A percentile compares a stretch with the other conserved stretches of the same genome.
These are phyloP conservation scores for Choristoneura fumiferana DNA, from an alignment of 1,140 invertebrate species.

Conservation along the genomic window DNA sequence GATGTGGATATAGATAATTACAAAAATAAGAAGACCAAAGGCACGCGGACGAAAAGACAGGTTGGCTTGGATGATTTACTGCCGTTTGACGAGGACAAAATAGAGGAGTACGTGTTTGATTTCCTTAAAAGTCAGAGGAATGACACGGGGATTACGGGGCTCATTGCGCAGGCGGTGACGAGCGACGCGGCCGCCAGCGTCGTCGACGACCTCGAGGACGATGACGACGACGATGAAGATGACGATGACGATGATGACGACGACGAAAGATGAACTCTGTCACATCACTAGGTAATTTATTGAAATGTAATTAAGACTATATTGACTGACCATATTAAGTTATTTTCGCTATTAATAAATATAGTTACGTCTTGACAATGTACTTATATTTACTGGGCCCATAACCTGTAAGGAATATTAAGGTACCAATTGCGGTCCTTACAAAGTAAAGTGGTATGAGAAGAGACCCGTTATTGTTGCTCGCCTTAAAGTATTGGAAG, in stretches of 20 bases:
- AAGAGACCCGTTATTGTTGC: no score
- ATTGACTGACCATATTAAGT: constrained; percentile 34
- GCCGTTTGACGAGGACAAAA: constrained; percentile 61
- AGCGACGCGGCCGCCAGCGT: constrained; percentile 44
- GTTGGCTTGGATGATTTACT: constrained; percentile 58
- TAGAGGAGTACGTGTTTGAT: constrained; percentile 63
- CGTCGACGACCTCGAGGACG: constrained; percentile 37
- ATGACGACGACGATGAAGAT: constrained; percentile 31
- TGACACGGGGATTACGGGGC: constrained; percentile 53
- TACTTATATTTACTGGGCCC: no score
- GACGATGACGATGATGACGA: constrained; percentile 42
- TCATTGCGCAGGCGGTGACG: constrained; percentile 60
- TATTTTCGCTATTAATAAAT: constrained; percentile 17
- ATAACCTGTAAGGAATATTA: no score
- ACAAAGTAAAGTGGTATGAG: no score
- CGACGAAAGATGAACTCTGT: constrained; percentile 36
- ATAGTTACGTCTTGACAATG: not conserved
- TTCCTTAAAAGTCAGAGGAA: constrained; percentile 61
- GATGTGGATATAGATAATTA: constrained; percentile 67
- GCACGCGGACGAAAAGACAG: constrained; percentile 60
- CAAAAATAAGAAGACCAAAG: constrained; percentile 46
- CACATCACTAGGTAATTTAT: constrained; percentile 24
- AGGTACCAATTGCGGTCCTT: no score
- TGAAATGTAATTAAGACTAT: constrained; percentile 29
- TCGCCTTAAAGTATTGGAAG: no score